These are phyloP conservation scores for Varecia variegata DNA, from an alignment of 2,797 vertebrate genomes.

Conservation along the genomic window DNA sequence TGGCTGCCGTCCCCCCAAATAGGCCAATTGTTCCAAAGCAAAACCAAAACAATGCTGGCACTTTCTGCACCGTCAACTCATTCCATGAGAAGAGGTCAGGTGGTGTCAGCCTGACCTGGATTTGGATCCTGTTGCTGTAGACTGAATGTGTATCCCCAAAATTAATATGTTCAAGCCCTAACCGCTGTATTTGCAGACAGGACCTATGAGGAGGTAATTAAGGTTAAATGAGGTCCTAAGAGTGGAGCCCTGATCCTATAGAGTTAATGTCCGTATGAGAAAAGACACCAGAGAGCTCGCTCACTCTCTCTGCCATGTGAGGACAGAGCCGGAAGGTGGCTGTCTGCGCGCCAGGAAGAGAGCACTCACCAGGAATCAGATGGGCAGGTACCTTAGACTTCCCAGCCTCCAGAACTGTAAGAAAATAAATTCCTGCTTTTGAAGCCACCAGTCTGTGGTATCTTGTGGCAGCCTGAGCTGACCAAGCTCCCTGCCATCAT, in stretches of 20 bases:
- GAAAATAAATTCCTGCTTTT: not conserved
- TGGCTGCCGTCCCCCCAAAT: not conserved
- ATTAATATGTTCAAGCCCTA: too few relatives aligned
- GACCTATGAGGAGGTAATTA: not conserved
- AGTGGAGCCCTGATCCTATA: not conserved
- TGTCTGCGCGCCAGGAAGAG: not conserved
- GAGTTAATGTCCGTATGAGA: not conserved
- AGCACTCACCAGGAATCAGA: not conserved
- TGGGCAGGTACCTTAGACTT: not conserved
- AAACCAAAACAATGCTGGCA: not conserved
- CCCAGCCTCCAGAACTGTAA: not conserved
- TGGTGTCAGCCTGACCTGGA: not conserved
- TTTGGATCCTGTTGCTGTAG: not conserved
- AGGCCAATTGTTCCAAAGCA: not conserved
- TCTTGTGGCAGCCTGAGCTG: not conserved
- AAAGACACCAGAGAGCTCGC: not conserved
- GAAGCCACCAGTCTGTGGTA: too few relatives aligned
- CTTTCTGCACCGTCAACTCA: not conserved
- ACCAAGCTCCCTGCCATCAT: not conserved
- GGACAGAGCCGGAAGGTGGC: not conserved
- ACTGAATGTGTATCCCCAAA: too few relatives aligned
- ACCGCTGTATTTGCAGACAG: not conserved
- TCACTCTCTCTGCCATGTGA: not conserved
- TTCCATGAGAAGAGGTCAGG: rapidly evolving
- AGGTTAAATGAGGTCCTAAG: not conserved